Evolutionary conservation across 2,113 vertebrate species (phyloP), one percentile per base, ranked within the genome.

Genomic region (Aspidoscelis tigris): DNA sequence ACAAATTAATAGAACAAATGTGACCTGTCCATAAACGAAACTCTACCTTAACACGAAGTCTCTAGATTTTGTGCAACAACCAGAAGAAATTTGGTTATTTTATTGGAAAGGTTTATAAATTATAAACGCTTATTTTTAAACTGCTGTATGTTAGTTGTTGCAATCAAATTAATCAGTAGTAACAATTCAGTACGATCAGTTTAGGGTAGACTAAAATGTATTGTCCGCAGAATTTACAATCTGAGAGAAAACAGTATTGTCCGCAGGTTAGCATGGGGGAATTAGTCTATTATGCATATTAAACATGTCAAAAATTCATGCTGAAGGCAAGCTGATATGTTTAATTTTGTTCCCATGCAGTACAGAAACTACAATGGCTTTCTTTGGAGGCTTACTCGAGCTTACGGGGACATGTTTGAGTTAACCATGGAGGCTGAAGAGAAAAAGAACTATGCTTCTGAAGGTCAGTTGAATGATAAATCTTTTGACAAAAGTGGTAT

Each of bases 321-420:
- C 76, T 90, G 64, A 88, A 33, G 26, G 73, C 26, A 78, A 10
- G 75, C 91, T 87, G 75, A 84, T 39, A 47, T 91, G 87, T 73
- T 14, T 24, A 33, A 43, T 47, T 88, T 61, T 84, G 18, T 89
- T 84, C 53, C 0, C 72, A 88, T 94, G 72, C 92, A 99, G 98
- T 98, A 97, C 86, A 96, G 93, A 91, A 95, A 97, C 91, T 94
- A 88, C 68, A 94, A 93, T 33, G 87, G 94, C 39, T 98, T 97
- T 90, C 96, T 99, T 72, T 99, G 99, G 99, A 96, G 99, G 24
- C 92, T 99, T 71, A 94, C 89, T 78, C 97, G 98, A 58, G 96
- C 97, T 68, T 97, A 98, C 87, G 96, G 96, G 84, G 98, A 99
- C 88, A 94, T 98, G 90, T 98, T 96, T 94, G 97, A 98, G 74